Evolutionary conservation across 2,888 invertebrate species (phyloP).

Genomic region (Drosophila falleni): DNA sequence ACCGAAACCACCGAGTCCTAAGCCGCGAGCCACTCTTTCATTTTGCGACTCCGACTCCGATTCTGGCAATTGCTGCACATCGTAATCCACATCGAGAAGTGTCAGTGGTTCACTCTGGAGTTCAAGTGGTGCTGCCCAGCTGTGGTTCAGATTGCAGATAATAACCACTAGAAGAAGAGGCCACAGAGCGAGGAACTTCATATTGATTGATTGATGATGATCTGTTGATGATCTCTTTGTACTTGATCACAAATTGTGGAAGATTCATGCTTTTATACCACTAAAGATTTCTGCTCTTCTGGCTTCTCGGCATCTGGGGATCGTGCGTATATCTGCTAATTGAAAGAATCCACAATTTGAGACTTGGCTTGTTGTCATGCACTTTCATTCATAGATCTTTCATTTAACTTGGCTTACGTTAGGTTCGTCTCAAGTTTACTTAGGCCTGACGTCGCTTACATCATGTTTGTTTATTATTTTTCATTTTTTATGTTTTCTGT

Average conservation of each 20-base stretch:
- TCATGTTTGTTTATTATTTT: conserved; percentile 68
- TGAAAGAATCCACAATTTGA: conserved; percentile 53
- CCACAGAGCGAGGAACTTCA: conserved; percentile 51
- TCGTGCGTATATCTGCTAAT: conserved; percentile 68
- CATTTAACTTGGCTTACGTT: conserved; percentile 39
- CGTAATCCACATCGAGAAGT: conserved; percentile 68
- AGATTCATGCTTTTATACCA: conserved; percentile 54
- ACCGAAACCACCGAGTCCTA: conserved; percentile 65
- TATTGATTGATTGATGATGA: conserved; percentile 25
- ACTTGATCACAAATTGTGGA: conserved; percentile 51
- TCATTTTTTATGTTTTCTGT: conserved; percentile 40
- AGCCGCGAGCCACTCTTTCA: conserved; percentile 66
- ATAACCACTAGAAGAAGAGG: conserved; percentile 47
- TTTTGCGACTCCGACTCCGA: conserved; percentile 30
- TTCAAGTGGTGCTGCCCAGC: conserved; percentile 54
- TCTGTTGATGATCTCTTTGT: conserved; percentile 40
- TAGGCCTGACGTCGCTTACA: conserved; percentile 66
- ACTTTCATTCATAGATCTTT: conserved; percentile 73
- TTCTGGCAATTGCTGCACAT: conserved; percentile 36
- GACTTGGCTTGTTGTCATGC: conserved; percentile 36
- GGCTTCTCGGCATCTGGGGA: conserved; percentile 40
- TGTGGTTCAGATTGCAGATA: conserved; percentile 29
- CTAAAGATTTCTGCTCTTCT: conserved; percentile 19
- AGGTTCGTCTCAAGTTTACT: conserved; percentile 48
- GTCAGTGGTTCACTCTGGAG: conserved; percentile 51